Evolutionary conservation across 2,113 vertebrate species (phyloP).

Genomic region (Otolemur garnettii): DNA sequence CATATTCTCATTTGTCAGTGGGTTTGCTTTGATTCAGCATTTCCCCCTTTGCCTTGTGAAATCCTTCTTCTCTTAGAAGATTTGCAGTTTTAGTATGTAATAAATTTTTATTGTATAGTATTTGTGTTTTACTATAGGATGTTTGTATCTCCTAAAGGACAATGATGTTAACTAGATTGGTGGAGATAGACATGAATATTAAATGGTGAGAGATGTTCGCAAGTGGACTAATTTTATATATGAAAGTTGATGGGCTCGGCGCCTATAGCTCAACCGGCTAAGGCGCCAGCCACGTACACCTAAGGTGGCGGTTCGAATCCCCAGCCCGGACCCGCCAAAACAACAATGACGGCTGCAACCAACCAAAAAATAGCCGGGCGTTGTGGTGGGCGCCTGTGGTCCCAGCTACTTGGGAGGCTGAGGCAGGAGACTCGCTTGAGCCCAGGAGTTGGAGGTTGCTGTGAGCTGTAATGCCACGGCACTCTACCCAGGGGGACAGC

Average conservation of each 20-base stretch:
- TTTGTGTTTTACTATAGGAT: not conserved
- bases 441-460: too few species aligned
- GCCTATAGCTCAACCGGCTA: too few species aligned
- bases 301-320: too few species aligned
- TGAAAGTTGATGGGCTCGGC: constrained; percentile 7
- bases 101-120: not conserved
- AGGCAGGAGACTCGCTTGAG: too few species aligned
- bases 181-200: not conserved
- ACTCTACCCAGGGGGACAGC: too few species aligned
- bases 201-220: not conserved
- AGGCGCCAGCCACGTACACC: too few species aligned
- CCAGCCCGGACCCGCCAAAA: too few species aligned
- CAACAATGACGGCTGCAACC: too few species aligned
- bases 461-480: too few species aligned
- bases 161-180: not conserved
- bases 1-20: not conserved
- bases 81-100: not conserved
- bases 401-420: too few species aligned
- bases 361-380: too few species aligned
- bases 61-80: not conserved
- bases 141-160: not conserved
- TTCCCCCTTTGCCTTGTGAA: not conserved
- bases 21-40: not conserved
- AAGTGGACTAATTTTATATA: not conserved
- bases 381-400: too few species aligned